Evolutionary conservation across 1,140 invertebrate genomes (phyloP), one percentile per base, ranked within the genome.

Genomic region (Rhizoglyphus robini): DNA sequence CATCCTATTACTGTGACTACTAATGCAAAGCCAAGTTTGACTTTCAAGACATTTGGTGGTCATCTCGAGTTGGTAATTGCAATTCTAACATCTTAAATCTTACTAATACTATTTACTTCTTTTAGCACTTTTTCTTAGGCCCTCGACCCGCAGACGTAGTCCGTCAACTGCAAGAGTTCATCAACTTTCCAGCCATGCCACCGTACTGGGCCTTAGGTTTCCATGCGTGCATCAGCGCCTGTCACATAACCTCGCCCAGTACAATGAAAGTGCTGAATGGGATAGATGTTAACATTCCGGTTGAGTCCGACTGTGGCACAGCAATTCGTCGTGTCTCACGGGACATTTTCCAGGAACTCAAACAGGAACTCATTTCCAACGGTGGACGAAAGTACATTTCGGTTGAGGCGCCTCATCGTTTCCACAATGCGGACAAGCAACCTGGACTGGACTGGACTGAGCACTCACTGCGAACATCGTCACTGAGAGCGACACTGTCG

Each of bases 1-100:
- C 88, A 89, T 76, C 86, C 86, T 58, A 88, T 90, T 83, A 86
- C 90, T 72, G 78, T 90, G 25, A 82, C 87, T 36, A 73, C 88
- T 0, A 84, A 88, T 72, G 86, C 87, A 18, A 80, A 81, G 0
- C 87, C 87, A 4, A 85, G 83, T 0, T 78, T 90, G 46, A 88
- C 86, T 0, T 89, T 85, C 71, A 75, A 86, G 67, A 76, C 83
- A 0, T 83, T 88, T 58, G 88, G 87, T 4, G 88, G 87, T 4
- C 78, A 87, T 20, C 79, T 90, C 11, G 82, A 88, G 74, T 83
- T 90, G 23, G 84, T 83, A 27, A 49, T 41, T 54, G 5, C n/a
- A n/a, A n/a, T n/a, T n/a, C n/a, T n/a, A n/a, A n/a, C n/a, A n/a
- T n/a, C 23, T 36, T 61, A 2, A 49, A 20, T 4, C 2, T 2